Evolutionary conservation across 1,140 invertebrate species (phyloP), one percentile per base, ranked within the genome.

Genomic region (Meloidogyne hapla): DNA sequence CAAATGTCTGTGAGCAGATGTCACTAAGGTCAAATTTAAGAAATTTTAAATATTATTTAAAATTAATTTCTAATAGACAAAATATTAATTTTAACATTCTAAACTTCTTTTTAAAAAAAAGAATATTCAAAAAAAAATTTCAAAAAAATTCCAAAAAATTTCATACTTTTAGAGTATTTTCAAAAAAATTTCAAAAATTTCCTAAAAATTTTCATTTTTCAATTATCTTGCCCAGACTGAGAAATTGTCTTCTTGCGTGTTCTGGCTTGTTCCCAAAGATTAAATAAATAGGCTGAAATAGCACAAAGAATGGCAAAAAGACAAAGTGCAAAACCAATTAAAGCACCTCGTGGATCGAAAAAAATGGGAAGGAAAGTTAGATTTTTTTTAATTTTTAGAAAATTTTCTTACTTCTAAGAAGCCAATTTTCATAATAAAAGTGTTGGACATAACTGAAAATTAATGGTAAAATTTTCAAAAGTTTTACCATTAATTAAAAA

Each of bases 271-370:
- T 70, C 69, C 69, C 26, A 70, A 4, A 70, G 21, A 26, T 70
- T 18, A 26, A 70, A 70, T 18, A 45, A 26, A 45, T 70, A 70
- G 25, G 69, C 38, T 15, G 33, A 70, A 18, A 70, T 56, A 6
- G 69, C 69, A 45, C 69, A 70, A 33, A 70, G 3, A 56, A 70
- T 48, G 69, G 69, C 69, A 25, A 70, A 70, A 25, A 70, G 33
- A 70, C 42, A 70, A 15, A 70, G 40, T 5, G 40, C 26, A 26
- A 70, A 23, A 8, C 69, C 69, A 26, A 70, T 70, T 26, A 70
- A 15, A n/a, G 69, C 69, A 25, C 69, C 69, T 42, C 40, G 28
- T 28, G 69, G 69, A 26, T 70, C 69, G 12, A 25, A 70, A 70
- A 38, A 45, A 21, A 10, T 70, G 23, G 12, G 13, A 23, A 10